These are phyloP conservation scores for Lepidurus packardi DNA, from an alignment of 1,140 invertebrate genomes.

Conservation along the genomic window DNA sequence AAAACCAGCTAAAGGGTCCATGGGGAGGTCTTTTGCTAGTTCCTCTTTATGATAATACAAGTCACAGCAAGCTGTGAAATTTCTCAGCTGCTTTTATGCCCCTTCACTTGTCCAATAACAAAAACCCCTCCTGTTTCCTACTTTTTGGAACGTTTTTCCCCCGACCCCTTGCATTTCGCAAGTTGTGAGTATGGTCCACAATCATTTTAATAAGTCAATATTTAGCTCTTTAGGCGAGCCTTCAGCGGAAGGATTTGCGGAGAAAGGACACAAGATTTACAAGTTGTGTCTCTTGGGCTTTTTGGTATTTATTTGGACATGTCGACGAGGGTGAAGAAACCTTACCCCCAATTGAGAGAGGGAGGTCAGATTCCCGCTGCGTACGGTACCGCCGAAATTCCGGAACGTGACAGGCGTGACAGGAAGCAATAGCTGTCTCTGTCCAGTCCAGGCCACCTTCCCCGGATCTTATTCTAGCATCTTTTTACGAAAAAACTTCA, in stretches of 20 bases:
- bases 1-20: not conserved
- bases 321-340: not conserved
- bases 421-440: conserved; percentile 11
- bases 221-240: not conserved
- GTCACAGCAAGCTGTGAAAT: not conserved
- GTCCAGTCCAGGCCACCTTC: not conserved
- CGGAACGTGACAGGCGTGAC: conserved; percentile 2
- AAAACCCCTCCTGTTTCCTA: not conserved
- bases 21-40: not conserved
- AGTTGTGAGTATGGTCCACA: not conserved
- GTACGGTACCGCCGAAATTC: not conserved
- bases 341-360: not conserved
- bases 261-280: not conserved
- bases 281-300: not conserved
- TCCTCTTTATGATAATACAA: not conserved
- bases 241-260: not conserved
- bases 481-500: not conserved
- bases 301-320: not conserved
- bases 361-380: conserved; percentile 20
- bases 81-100: not conserved
- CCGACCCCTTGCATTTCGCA: not conserved
- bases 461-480: not conserved
- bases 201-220: no score
- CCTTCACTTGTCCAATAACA: not conserved
- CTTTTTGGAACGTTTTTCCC: not conserved